Conservation (phyloP, 2,113 vertebrate species). For the Oncorhynchus clarkii region DNA sequence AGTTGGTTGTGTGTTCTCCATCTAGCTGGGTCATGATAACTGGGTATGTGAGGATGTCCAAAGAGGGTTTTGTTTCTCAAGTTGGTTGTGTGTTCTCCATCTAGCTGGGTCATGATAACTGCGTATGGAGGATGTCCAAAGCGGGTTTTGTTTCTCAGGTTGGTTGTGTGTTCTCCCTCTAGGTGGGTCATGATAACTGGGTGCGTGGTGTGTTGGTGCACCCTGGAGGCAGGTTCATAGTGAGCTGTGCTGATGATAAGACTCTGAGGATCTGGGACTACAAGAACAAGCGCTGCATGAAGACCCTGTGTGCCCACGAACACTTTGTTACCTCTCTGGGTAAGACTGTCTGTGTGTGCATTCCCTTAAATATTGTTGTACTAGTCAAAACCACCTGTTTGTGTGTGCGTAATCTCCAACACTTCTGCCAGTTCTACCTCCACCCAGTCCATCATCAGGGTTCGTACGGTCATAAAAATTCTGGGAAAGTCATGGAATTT, state of each 20-base stretch:
- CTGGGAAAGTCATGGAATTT: too few species aligned
- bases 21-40: too few species aligned
- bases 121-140: background rate
- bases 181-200: constrained; percentile 99
- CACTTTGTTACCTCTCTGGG: constrained; percentile 99
- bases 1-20: background rate
- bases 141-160: background rate
- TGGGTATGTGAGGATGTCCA: background rate
- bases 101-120: too few species aligned
- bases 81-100: too few species aligned
- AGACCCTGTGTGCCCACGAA: constrained; percentile 98
- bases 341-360: constrained; percentile 59
- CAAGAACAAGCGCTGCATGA: constrained; percentile 99
- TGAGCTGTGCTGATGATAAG: constrained; percentile 99
- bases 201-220: constrained; percentile 96
- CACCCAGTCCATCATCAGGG: background rate
- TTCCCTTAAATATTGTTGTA: too few species aligned
- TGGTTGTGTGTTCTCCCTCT: background rate
- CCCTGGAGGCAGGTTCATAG: constrained; percentile 95
- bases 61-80: background rate
- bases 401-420: too few species aligned
- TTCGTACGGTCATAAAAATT: too few species aligned
- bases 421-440: too few species aligned
- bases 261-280: constrained; percentile 98
- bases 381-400: too few species aligned